Conservation (phyloP, 2,113 vertebrate species). For the Callaeas wilsoni region DNA sequence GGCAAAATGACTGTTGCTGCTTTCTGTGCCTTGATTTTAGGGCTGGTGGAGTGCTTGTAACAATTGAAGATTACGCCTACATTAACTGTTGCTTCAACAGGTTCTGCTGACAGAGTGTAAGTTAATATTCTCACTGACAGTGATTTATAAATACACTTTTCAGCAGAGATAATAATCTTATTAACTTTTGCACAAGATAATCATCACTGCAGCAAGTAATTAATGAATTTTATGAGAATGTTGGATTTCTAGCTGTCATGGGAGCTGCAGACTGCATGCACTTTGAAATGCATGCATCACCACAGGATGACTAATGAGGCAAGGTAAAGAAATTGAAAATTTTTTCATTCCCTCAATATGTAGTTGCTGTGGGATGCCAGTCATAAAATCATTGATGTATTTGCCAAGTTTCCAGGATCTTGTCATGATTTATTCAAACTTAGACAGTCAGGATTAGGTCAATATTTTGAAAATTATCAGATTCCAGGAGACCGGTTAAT, state of each 20-base stretch:
- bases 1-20: constrained; percentile 38
- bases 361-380: constrained; percentile 60
- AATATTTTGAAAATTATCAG: constrained; percentile 37
- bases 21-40: constrained; percentile 46
- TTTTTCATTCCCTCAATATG: constrained; percentile 49
- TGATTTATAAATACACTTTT: constrained; percentile 42
- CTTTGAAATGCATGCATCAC: constrained; percentile 31
- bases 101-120: neutral
- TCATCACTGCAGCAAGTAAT: constrained; percentile 12
- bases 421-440: constrained; percentile 67
- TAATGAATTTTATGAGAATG: constrained; percentile 55
- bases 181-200: constrained; percentile 49
- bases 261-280: constrained; percentile 21
- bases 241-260: constrained; percentile 56
- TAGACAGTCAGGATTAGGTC: constrained; percentile 44
- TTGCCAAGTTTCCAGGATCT: constrained; percentile 65
- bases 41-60: constrained; percentile 23
- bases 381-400: constrained; percentile 57
- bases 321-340: constrained; percentile 53
- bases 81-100: constrained; percentile 55
- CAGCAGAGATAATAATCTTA: constrained; percentile 25
- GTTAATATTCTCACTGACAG: neutral
- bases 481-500: constrained; percentile 39
- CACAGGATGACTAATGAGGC: constrained; percentile 68
- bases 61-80: constrained; percentile 23